Evolutionary conservation across 2,113 vertebrate genomes (phyloP), one percentile per base, ranked within the genome.

Genomic region (Sorex fumeus): DNA sequence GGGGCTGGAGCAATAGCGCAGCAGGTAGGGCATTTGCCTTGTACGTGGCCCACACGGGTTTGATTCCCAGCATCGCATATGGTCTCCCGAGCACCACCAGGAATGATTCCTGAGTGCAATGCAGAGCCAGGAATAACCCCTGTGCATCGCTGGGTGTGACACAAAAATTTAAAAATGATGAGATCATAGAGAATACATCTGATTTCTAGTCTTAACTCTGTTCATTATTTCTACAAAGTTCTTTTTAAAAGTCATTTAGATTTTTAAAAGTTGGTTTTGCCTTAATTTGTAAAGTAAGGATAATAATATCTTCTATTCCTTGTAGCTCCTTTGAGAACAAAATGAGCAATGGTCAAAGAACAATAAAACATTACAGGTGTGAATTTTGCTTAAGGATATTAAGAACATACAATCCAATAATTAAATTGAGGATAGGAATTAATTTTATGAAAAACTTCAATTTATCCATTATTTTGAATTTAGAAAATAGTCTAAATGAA

Each of bases 381-480:
- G 4, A 85, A 67, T 69, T 47, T 88, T 81, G 23, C 76, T 81
- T 76, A 32, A 85, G 12, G 62, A 70, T 89, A 79, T 84, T 76
- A 50, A 6, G 16, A 76, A 89, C 64, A 85, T 0, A 90, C 4
- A 82, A 64, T 76, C 81, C 30, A 89, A 76, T 43, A 60, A 70
- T 40, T 81, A 81, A 90, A 70, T 28, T 92, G 23, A 90, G 45
- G 32, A 76, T 2, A 85, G 40, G 10, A 85, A 53, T 64, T 81
- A 86, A 81, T 92, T 85, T 94, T 34, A 89, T 36, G 27, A 45
- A 4, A 85, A 80, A 70, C 47, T 75, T 77, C 50, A 84, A 81
- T 84, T 79, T 28, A 94, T 70, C 80, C 40, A 40, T 76, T 74
- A 64, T 72, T 72, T 72, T 43, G 16, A 16, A 80, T 70, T 81